Evolutionary conservation across 2,888 invertebrate genomes (phyloP).

Genomic region (Orchesellides sinensis): DNA sequence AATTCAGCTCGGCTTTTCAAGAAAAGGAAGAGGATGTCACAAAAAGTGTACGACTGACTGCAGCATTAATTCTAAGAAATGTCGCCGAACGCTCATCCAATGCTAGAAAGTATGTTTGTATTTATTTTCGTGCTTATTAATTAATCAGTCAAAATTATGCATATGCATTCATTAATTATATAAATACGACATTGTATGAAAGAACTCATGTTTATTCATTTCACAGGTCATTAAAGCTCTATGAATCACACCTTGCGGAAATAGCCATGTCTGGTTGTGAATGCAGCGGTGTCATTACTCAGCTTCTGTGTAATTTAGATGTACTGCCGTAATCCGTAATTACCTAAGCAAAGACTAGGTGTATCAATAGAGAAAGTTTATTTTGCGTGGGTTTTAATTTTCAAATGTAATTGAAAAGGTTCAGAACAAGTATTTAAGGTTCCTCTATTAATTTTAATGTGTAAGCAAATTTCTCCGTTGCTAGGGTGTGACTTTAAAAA

Average conservation of each 20-base stretch:
- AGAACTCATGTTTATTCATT: not conserved
- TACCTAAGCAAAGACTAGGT: too few relatives aligned
- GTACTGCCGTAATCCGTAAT: too few relatives aligned
- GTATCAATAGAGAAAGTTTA: constrained; percentile 4
- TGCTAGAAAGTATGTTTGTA: constrained; percentile 25
- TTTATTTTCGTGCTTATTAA: too few relatives aligned
- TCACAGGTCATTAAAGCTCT: constrained; percentile 6
- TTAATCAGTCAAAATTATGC: not conserved
- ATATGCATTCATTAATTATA: not conserved
- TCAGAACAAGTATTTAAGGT: not conserved
- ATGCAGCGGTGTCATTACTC: not conserved
- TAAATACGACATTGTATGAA: not conserved
- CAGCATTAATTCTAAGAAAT: constrained; percentile 10
- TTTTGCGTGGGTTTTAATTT: too few relatives aligned
- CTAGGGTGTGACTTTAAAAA: too few relatives aligned
- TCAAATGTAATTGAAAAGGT: not conserved
- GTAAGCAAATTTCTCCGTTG: too few relatives aligned
- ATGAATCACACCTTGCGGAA: not conserved
- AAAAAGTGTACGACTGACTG: not conserved
- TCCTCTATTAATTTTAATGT: too few relatives aligned
- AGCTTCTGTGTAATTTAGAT: constrained; percentile 2
- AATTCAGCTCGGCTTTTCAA: too few relatives aligned
- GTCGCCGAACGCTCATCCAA: not conserved
- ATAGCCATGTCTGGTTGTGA: constrained; percentile 8
- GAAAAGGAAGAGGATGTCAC: not conserved